Conservation (phyloP, 1,140 invertebrate genomes). For the Hyphantria cunea region DNA sequence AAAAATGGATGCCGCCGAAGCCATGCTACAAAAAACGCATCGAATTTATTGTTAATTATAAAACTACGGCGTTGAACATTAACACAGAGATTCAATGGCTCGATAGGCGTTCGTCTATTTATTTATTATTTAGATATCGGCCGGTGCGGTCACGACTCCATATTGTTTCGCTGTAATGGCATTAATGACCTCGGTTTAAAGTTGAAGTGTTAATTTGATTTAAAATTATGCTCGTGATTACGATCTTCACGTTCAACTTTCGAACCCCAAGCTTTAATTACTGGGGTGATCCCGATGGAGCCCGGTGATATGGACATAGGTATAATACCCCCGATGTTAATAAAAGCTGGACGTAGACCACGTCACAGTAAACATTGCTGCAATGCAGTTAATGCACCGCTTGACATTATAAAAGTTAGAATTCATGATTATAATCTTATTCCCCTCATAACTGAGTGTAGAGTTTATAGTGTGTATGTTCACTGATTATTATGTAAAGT, state of each 20-base stretch:
- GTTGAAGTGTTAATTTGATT: conserved; percentile 82
- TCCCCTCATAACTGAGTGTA: conserved; percentile 29
- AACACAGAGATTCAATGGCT: conserved; percentile 69
- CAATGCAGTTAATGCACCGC: conserved; percentile 47
- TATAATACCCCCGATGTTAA: conserved; percentile 37
- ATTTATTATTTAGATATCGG: conserved; percentile 81
- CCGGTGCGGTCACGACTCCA: conserved; percentile 77
- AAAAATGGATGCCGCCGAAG: conserved; percentile 59
- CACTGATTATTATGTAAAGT: conserved; percentile 52
- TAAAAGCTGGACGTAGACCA: conserved; percentile 39
- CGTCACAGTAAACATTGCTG: conserved; percentile 41
- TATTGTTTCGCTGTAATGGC: conserved; percentile 78
- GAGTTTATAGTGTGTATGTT: conserved; percentile 32
- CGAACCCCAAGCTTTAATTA: conserved; percentile 74
- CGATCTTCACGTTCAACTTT: conserved; percentile 75
- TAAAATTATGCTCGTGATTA: conserved; percentile 78
- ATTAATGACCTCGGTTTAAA: conserved; percentile 80
- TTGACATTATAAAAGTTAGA: conserved; percentile 50
- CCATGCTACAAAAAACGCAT: conserved; percentile 70
- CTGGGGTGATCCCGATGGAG: conserved; percentile 60
- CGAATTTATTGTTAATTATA: conserved; percentile 82
- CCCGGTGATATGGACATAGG: conserved; percentile 49
- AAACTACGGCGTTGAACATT: conserved; percentile 75
- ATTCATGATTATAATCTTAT: conserved; percentile 46
- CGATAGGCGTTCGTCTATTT: conserved; percentile 75